phyloP scores from a whole-genome alignment of 2,113 vertebrate species.

The Aleadryas rufinucha region DNA sequence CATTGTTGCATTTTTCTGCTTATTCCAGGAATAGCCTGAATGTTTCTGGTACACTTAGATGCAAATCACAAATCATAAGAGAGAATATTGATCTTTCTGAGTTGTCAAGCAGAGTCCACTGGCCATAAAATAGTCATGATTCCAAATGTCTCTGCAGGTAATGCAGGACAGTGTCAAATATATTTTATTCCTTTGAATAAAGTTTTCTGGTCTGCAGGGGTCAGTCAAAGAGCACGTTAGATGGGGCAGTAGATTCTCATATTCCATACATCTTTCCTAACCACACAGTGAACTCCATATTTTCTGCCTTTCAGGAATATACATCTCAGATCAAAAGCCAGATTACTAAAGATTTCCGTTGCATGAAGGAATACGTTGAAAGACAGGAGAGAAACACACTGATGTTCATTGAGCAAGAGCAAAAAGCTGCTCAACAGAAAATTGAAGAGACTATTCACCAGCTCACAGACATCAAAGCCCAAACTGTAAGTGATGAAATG shows the following conservation, averaged over 20 bases:
- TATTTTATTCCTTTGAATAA: neutral
- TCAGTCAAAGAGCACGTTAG: neutral
- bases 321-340: slow-evolving; percentile 34
- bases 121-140: neutral
- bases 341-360: slow-evolving; percentile 38
- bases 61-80: neutral
- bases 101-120: neutral
- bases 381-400: slow-evolving; percentile 41
- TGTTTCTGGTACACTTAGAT: neutral
- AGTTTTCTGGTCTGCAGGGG: neutral
- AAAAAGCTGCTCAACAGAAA: neutral
- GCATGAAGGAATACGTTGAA: slow-evolving; percentile 54
- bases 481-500: neutral
- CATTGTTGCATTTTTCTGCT: neutral
- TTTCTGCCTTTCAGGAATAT: slow-evolving; percentile 40
- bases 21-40: neutral
- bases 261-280: neutral
- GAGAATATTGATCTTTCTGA: neutral
- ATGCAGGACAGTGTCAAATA: neutral
- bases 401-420: slow-evolving; percentile 25
- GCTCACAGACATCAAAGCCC: neutral
- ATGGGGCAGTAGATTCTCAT: neutral
- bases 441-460: neutral
- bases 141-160: neutral
- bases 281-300: neutral